phyloP scores from a whole-genome alignment of 2,113 vertebrate species.

The Podocnemis expansa region DNA sequence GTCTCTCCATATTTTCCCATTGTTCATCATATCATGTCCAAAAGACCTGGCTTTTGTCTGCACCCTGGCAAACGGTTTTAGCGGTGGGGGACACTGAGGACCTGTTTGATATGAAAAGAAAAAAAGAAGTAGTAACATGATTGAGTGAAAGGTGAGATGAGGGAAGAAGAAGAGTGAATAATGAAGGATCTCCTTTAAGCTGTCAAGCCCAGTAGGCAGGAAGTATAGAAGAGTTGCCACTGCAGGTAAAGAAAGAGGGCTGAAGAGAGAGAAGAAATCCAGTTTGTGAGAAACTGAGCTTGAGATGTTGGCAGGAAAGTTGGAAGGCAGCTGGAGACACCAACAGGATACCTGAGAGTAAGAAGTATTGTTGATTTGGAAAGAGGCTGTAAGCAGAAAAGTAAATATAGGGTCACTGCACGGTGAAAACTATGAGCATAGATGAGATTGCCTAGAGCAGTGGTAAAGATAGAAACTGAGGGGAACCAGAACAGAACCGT shows the following conservation, averaged over 20 bases:
- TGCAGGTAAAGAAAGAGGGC: not conserved
- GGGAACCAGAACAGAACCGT: not conserved
- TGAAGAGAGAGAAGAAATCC: not conserved
- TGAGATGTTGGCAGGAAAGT: not conserved
- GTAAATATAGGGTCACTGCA: rapidly evolving
- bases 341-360: not conserved
- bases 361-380: rapidly evolving
- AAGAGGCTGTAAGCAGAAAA: not conserved
- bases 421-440: not conserved
- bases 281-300: rapidly evolving
- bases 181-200: not conserved
- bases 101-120: not conserved
- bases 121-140: not conserved
- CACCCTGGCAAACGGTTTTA: not conserved
- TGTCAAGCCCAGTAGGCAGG: not conserved
- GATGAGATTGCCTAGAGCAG: not conserved
- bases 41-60: not conserved
- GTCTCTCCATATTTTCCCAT: not conserved
- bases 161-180: not conserved
- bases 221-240: not conserved
- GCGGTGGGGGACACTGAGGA: rapidly evolving
- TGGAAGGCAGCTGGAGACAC: not conserved
- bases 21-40: not conserved
- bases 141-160: not conserved
- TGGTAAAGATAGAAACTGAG: not conserved